A percentile compares a stretch with the other conserved stretches of the same genome.
Evolutionary conservation across 1,140 invertebrate species (phyloP).

Genomic region (Temnothorax longispinosus): DNA sequence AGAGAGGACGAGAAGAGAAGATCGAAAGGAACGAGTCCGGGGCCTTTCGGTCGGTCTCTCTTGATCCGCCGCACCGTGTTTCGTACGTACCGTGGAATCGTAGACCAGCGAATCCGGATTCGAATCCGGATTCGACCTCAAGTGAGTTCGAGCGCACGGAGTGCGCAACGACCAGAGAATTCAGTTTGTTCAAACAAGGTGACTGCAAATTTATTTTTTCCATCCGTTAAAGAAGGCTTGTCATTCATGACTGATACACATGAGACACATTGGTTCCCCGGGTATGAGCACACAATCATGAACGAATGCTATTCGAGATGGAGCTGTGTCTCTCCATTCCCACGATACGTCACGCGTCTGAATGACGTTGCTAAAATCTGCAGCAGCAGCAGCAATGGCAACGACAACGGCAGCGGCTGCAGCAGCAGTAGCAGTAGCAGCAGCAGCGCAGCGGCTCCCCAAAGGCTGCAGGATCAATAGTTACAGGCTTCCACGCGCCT

Average conservation of each 20-base stretch:
- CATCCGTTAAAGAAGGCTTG: background rate
- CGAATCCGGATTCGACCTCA: background rate
- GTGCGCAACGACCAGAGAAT: background rate
- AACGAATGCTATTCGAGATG: conserved; percentile 63
- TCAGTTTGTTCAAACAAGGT: background rate
- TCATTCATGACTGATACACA: conserved; percentile 52
- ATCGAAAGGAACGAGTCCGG: conserved; percentile 41
- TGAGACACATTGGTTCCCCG: conserved; percentile 48
- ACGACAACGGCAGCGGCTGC: conserved; percentile 27
- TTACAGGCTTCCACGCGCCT: conserved; percentile 68
- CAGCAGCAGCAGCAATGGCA: conserved; percentile 22
- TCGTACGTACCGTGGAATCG: conserved; percentile 50
- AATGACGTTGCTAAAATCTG: conserved; percentile 79
- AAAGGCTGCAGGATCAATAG: conserved; percentile 72
- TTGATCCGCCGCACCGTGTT: conserved; percentile 16
- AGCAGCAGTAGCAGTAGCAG: conserved; percentile 40
- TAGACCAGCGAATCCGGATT: conserved; percentile 5
- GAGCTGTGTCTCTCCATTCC: conserved; percentile 76
- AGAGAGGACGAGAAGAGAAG: conserved; percentile 57
- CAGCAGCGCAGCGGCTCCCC: conserved; percentile 39
- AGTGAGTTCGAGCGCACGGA: background rate
- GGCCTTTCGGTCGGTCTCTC: conserved; percentile 36
- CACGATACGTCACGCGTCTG: conserved; percentile 77
- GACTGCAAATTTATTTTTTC: no score
- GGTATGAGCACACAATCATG: conserved; percentile 47